A percentile compares a stretch with the other conserved stretches of the same genome.
These are phyloP conservation scores for Manis crassicaudata DNA, from an alignment of 2,797 vertebrate genomes.

Conservation along the genomic window DNA sequence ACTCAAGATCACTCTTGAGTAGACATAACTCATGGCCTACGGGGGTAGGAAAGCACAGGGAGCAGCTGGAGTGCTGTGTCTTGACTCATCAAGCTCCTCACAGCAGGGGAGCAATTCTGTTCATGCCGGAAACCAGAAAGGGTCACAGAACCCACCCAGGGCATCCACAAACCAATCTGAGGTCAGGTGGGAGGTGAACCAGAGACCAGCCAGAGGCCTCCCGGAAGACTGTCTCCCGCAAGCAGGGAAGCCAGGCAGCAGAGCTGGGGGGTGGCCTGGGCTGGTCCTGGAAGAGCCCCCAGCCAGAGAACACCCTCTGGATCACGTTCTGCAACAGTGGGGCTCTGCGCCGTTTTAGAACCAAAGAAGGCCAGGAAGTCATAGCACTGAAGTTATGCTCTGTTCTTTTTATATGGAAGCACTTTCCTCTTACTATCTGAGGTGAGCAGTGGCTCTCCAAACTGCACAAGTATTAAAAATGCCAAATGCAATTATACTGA, in stretches of 20 bases:
- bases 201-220: fast-evolving
- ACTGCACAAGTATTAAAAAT: not conserved
- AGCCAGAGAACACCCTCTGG: not conserved
- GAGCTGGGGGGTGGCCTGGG: not conserved
- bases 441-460: not conserved
- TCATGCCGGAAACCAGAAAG: not conserved
- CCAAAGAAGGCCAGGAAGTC: not conserved
- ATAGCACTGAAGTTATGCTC: not conserved
- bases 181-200: not conserved
- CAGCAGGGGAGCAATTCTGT: conserved; percentile 52
- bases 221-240: fast-evolving
- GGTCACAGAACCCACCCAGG: not conserved
- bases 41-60: not conserved
- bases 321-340: not conserved
- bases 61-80: not conserved
- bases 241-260: not conserved
- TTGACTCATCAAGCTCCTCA: not conserved
- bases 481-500: conserved; percentile 25
- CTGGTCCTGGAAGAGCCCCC: not conserved
- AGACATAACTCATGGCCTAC: not conserved
- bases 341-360: not conserved
- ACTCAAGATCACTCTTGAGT: not conserved
- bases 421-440: not conserved
- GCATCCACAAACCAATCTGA: not conserved
- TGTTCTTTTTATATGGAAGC: not conserved